Conservation (phyloP, 1,140 invertebrate genomes). For the Trinorchestia longiramus region DNA sequence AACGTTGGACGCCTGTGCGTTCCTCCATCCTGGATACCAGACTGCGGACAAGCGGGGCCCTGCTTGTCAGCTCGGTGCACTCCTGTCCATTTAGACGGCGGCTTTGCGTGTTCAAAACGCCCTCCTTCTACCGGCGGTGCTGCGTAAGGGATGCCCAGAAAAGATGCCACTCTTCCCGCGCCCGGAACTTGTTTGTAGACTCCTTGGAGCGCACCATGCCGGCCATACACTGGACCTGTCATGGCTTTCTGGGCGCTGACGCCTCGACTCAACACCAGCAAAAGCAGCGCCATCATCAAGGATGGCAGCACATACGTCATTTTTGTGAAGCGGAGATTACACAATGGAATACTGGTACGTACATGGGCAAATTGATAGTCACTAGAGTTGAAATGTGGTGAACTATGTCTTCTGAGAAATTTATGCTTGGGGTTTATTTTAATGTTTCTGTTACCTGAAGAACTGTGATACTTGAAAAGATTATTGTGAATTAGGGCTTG, state of each 20-base stretch:
- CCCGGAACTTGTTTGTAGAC: conserved; percentile 24
- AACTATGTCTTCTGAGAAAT: background rate
- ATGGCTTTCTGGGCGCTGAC: background rate
- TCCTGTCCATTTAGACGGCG: conserved; percentile 90
- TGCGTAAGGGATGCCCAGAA: conserved; percentile 94
- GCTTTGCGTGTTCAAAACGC: conserved; percentile 94
- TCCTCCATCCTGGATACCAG: conserved; percentile 72
- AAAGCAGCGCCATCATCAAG: background rate
- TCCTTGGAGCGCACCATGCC: conserved; percentile 6
- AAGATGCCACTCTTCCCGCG: conserved; percentile 72
- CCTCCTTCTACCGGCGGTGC: conserved; percentile 89
- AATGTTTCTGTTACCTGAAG: background rate
- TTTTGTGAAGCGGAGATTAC: background rate
- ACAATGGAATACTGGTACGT: background rate
- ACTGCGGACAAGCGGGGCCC: conserved; percentile 88
- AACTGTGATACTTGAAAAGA: no score
- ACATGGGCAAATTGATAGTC: background rate
- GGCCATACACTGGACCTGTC: background rate
- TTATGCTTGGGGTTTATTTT: background rate
- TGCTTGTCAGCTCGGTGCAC: conserved; percentile 84
- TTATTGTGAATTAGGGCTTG: no score
- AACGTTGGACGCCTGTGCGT: conserved; percentile 81
- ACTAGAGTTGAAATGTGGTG: background rate
- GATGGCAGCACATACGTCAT: background rate
- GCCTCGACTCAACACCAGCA: background rate